Conservation (phyloP, 2,797 vertebrate species). For the Manis javanica region DNA sequence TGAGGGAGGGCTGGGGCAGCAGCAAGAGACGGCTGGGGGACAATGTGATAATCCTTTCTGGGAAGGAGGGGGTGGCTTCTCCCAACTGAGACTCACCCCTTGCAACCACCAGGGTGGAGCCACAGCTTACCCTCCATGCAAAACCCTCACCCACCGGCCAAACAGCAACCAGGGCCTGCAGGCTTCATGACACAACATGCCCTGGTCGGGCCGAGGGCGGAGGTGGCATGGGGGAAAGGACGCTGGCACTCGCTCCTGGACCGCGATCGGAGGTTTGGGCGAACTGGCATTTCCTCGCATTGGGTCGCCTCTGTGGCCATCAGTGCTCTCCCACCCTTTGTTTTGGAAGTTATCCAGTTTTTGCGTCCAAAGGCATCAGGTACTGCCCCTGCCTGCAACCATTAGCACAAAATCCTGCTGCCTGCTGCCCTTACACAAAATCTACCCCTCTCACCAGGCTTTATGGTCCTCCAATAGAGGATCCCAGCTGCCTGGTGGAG, state of each 20-base stretch:
- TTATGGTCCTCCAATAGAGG: neutral
- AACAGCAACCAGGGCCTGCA: rapidly evolving
- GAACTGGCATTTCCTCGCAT: neutral
- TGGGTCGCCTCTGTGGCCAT: neutral
- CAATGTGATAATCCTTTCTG: neutral
- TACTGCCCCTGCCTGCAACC: neutral
- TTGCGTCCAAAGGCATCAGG: neutral
- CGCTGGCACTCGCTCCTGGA: neutral
- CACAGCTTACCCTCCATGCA: neutral
- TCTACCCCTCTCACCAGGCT: neutral
- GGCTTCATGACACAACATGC: too few species aligned
- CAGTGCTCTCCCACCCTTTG: neutral
- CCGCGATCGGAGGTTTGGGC: neutral
- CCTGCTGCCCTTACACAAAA: neutral
- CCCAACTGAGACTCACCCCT: too few species aligned
- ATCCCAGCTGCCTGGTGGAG: neutral
- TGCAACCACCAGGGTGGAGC: neutral
- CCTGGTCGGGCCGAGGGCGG: neutral
- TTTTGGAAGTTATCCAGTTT: neutral
- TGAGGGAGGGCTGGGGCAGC: neutral
- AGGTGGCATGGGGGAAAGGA: neutral
- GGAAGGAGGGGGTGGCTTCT: neutral
- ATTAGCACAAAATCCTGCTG: neutral
- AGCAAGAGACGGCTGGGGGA: too few species aligned
- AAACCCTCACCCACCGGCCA: neutral